Base-by-base conservation (phyloP, 2,888 invertebrate genomes). In the Pocota personata region DNA sequence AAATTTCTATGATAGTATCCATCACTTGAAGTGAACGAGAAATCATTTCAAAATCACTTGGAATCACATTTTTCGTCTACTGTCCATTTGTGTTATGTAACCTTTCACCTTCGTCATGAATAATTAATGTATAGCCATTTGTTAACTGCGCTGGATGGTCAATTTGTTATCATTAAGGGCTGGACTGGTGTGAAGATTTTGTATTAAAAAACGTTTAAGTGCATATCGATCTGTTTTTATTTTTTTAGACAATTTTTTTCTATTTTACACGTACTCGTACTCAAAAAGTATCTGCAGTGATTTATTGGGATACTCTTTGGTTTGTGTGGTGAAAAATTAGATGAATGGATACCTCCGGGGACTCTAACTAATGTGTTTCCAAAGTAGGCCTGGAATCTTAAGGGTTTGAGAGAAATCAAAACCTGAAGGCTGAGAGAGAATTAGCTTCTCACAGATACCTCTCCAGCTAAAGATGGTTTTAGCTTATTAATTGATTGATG, bases 91-190 rank as follows among this genome's bases (percentile, higher is more conserved):
- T 69, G 78, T 84, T 79, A 69, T 66, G 71, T 71, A 82, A 86
- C 75, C 80, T 76, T 76, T 86, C 80, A 82, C 82, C 86, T 82
- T 80, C 72, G 82, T 82, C 86, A 67, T 82, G 14, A 48, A 77
- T 67, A 72, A 86, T 86, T 82, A 86, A 86, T 86, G 86, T 72
- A 24, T 19, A 77, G 72, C 52, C 82, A 86, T 86, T 86, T 77
- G 82, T 86, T 77, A 77, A 67, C 71, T 72, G 48, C 55, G 46
- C 55, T 46, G 46, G 71, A 72, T 86, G 86, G 76, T 86, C 82
- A 86, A 86, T 86, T 86, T 86, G 82, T 86, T 86, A 86, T 86
- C 86, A 86, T 86, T 86, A 82, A 86, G 82, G 86, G 76, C 72
- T 43, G 71, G 57, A n/a, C 40, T 40, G 43, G 86, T 86, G 86